phyloP scores from a whole-genome alignment of 2,113 vertebrate species.

The Holacanthus passer region DNA sequence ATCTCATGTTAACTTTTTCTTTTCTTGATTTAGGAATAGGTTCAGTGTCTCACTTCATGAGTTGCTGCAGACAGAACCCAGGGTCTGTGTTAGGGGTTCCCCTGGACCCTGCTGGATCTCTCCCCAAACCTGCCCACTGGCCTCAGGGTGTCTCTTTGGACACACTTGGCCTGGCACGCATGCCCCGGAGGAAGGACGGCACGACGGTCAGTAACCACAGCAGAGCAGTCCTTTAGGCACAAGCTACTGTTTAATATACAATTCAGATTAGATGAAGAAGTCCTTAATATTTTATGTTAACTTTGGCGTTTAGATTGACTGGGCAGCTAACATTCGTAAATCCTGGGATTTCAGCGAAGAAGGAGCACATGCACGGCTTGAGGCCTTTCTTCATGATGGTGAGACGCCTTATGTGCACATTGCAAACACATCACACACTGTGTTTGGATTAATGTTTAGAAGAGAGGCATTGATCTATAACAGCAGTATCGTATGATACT shows the following conservation, averaged over 20 bases:
- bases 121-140: constrained; percentile 76
- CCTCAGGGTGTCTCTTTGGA: constrained; percentile 71
- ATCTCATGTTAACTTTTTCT: neutral
- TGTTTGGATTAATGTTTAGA: neutral
- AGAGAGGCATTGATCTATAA: neutral
- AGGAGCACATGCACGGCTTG: constrained; percentile 75
- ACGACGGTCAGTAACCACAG: constrained; percentile 69
- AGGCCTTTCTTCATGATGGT: constrained; percentile 81
- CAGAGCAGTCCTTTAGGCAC: neutral
- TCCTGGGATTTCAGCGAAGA: constrained; percentile 85
- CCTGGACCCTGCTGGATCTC: constrained; percentile 71
- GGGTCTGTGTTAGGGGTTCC: constrained; percentile 63
- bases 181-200: constrained; percentile 84
- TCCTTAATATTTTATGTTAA: constrained; percentile 7
- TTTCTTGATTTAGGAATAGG: constrained; percentile 77
- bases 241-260: neutral
- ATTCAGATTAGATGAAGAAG: neutral
- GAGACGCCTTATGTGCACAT: constrained; percentile 14
- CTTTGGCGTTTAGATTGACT: constrained; percentile 77
- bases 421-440: neutral
- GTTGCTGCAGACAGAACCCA: constrained; percentile 80
- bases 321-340: constrained; percentile 80
- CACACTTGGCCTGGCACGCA: constrained; percentile 74
- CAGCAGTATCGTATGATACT: neutral
- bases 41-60: constrained; percentile 84